Evolutionary conservation across 2,113 vertebrate genomes (phyloP), one percentile per base, ranked within the genome.

Genomic region (Aegotheles bennettii): DNA sequence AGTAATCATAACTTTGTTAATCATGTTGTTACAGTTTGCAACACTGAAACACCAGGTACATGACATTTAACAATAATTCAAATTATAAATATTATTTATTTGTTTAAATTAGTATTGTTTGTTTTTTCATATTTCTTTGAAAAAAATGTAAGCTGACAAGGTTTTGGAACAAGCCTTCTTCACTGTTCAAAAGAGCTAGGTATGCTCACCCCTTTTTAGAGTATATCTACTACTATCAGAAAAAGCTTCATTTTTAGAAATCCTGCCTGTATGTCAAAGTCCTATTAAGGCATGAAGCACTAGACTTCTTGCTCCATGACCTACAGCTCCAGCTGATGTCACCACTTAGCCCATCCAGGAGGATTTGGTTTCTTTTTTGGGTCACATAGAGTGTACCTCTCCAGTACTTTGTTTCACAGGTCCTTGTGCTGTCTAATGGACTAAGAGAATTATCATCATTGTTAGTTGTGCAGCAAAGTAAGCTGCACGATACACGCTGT

Each of bases 401-500:
- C n/a, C 61, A 48, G 31, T 53, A 94, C 69, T 93, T 96, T 94
- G 61, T 80, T 94, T 96, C 92, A 93, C 79, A 95, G 80, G 87
- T 96, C 61, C 43, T 94, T 90, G 92, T 79, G 35, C 88, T 97
- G 86, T 97, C 96, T 98, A 95, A 97, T 90, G 90, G 94, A 89
- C 84, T 93, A 89, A 95, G 84, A 97, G 94, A 97, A 97, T 95
- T 87, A 96, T 95, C 85, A 93, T 97, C 77, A 95, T 51, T 96
- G 91, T 83, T 76, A 96, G 93, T 87, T 96, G 76, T 83, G 94
- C 77, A 94, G 93, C 71, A 97, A 93, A 96, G 54, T 65, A 87
- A 91, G 92, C 87, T 59, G 81, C 74, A 54, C 85, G 96, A 96
- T 91, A 97, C 95, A 98, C 91, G 10, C 94, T 97, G 97, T 95